Base-by-base conservation (phyloP, 1,140 invertebrate genomes). In the Stegodyphus dumicola region DNA sequence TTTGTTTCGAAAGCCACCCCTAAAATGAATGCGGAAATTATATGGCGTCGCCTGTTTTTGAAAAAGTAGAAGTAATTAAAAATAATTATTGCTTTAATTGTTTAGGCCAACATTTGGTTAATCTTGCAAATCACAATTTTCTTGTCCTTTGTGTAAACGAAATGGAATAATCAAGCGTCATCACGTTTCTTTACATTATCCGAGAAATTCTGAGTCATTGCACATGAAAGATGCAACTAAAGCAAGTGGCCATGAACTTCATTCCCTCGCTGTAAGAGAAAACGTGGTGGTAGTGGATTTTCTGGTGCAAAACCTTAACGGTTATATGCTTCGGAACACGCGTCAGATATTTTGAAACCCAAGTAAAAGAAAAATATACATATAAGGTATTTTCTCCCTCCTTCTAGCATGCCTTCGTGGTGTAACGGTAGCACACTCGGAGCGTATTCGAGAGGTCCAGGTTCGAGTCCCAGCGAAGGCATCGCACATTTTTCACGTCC, bases 21-120 rank as follows among this genome's bases (percentile, higher is more conserved):
- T 74, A 56, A 56, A 17, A 74, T 54, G 54, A 74, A 54, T 74
- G 51, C 1, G 5, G 15, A 54, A 74, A 74, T 17, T 74, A 74
- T 56, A n/a, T 54, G n/a, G n/a, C 7, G n/a, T 74, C 54, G 17
- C 53, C 71, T 5, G 71, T 54, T 54, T 54, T 6, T 6, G 71
- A 74, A 17, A 54, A 52, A 10, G 17, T 74, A 17, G 71, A 54
- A 56, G 6, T 74, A 74, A 53, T 17, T 18, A 54, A 54, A 54
- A 49, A 49, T 74, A 74, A 74, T 6, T 17, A 15, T 2, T 67
- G 65, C n/a, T 67, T 67, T 18, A n/a, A 67, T 6, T 67, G 65
- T 18, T n/a, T 67, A 2, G 13, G 15, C 2, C 7, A 17, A 17
- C 65, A 67, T 67, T 7, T 15, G 17, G 65, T 67, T 15, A 17